Conservation (phyloP, 2,888 invertebrate species). For the Oscheius sp. region DNA sequence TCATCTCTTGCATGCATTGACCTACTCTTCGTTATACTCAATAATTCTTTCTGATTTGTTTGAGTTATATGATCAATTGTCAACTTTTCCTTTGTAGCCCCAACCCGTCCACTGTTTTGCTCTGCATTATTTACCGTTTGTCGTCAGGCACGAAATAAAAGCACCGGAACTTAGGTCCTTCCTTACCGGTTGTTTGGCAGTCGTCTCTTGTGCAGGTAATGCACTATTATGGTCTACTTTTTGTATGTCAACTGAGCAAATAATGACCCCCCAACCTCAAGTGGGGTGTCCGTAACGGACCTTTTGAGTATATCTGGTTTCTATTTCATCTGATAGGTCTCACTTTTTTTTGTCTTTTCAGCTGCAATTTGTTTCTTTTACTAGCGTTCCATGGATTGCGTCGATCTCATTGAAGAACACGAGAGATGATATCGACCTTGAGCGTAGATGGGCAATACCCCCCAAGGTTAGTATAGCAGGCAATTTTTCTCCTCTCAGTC, state of each 20-base stretch:
- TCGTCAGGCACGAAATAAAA: slow-evolving; percentile 1
- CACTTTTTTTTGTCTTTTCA: background rate
- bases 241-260: slow-evolving; percentile 23
- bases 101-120: background rate
- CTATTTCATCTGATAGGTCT: background rate
- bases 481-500: slow-evolving; percentile 4
- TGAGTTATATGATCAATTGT: background rate
- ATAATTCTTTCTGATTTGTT: background rate
- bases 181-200: background rate
- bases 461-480: slow-evolving; percentile 19
- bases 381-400: slow-evolving; percentile 6
- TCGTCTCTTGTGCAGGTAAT: background rate
- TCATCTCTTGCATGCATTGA: too few species aligned
- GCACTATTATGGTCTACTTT: slow-evolving; percentile 7
- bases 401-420: slow-evolving; percentile 15
- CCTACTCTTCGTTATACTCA: background rate
- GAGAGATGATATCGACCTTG: slow-evolving; percentile 25
- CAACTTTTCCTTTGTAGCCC: background rate
- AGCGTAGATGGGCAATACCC: slow-evolving; percentile 6
- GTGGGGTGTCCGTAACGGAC: slow-evolving; percentile 16
- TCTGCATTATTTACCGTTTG: background rate
- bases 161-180: background rate
- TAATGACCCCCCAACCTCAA: slow-evolving; percentile 19
- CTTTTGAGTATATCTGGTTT: slow-evolving; percentile 4
- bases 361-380: slow-evolving; percentile 21